Evolutionary conservation across 1,140 invertebrate species (phyloP).

Genomic region (Zophobas atratus): DNA sequence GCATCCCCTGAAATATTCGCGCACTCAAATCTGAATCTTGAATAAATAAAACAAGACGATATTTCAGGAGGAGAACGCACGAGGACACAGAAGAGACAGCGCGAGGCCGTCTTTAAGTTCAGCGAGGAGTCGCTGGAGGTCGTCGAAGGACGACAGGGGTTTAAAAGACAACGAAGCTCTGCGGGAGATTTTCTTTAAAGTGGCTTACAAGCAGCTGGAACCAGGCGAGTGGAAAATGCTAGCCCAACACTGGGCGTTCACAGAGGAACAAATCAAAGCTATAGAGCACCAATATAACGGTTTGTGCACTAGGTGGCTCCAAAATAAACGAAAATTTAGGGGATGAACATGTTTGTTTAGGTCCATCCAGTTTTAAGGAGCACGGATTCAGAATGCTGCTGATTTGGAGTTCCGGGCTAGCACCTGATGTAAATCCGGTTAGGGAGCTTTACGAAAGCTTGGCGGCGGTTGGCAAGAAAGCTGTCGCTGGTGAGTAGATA

Average conservation of each 20-base stretch:
- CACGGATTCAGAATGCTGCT: slow-evolving; percentile 80
- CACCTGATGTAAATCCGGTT: slow-evolving; percentile 74
- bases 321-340: slow-evolving; percentile 14
- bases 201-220: slow-evolving; percentile 79
- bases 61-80: slow-evolving; percentile 61
- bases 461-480: slow-evolving; percentile 74
- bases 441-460: slow-evolving; percentile 79
- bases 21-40: too few species aligned
- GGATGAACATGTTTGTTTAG: slow-evolving; percentile 66
- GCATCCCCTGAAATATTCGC: too few species aligned
- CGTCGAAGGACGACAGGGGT: slow-evolving; percentile 67
- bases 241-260: slow-evolving; percentile 81
- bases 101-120: slow-evolving; percentile 61
- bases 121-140: slow-evolving; percentile 64
- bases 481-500: slow-evolving; percentile 69
- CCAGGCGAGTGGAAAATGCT: slow-evolving; percentile 81
- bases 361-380: slow-evolving; percentile 82
- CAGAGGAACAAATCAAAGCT: slow-evolving; percentile 80
- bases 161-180: slow-evolving; percentile 68
- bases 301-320: slow-evolving; percentile 57
- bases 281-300: slow-evolving; percentile 86
- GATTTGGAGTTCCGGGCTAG: slow-evolving; percentile 80
- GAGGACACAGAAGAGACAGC: slow-evolving; percentile 52
- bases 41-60: slow-evolving; percentile 19
- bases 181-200: slow-evolving; percentile 75